These are phyloP conservation scores for Tenthredo amoena DNA, from an alignment of 2,888 invertebrate genomes.

Conservation along the genomic window DNA sequence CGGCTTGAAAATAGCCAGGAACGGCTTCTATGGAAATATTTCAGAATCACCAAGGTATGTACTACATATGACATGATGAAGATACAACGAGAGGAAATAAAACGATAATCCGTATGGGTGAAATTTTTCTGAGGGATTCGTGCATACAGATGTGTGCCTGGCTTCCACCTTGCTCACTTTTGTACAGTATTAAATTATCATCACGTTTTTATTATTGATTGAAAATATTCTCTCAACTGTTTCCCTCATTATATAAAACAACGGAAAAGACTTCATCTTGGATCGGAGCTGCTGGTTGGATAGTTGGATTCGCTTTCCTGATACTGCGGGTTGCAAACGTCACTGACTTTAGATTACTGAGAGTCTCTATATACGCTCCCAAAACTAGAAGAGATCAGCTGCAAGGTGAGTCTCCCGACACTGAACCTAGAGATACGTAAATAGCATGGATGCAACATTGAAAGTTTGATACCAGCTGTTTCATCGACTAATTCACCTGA, in stretches of 20 bases:
- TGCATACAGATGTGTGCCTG: not conserved
- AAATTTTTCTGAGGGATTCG: not conserved
- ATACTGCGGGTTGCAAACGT: slow-evolving; percentile 59
- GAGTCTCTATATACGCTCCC: slow-evolving; percentile 61
- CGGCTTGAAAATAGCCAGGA: not conserved
- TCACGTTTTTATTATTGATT: not conserved
- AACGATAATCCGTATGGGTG: not conserved
- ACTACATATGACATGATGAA: not conserved
- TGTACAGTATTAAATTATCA: not conserved
- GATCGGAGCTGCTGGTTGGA: slow-evolving; percentile 66
- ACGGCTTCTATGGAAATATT: slow-evolving; percentile 16
- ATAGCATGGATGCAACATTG: not conserved
- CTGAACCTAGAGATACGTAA: not conserved
- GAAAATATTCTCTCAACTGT: not conserved
- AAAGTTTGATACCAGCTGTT: not conserved
- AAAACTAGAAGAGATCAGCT: not conserved
- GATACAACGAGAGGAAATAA: not conserved
- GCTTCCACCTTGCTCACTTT: not conserved
- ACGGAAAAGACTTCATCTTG: slow-evolving; percentile 59
- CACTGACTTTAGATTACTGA: slow-evolving; percentile 65
- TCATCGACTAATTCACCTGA: not conserved
- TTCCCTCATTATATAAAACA: not conserved
- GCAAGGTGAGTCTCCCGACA: not conserved
- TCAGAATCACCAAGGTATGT: slow-evolving; percentile 18
- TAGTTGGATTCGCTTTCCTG: slow-evolving; percentile 60